Percentiles rank a stretch among this genome's conserved stretches.
Conservation (phyloP, 2,113 vertebrate genomes). For the Alligator mississippiensis region DNA sequence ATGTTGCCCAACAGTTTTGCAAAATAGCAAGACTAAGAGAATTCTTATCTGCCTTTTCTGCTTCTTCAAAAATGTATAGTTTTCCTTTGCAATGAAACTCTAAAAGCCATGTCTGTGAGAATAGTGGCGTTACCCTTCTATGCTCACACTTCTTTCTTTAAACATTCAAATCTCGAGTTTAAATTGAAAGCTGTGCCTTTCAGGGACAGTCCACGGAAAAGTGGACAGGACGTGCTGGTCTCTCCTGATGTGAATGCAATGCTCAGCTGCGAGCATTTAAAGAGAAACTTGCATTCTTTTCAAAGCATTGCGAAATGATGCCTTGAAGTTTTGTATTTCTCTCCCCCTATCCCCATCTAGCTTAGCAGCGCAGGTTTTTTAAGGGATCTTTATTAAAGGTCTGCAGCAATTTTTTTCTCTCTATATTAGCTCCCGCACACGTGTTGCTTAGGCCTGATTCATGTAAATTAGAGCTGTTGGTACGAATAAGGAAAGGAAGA, state of each 20-base stretch:
- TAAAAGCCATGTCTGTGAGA: neutral
- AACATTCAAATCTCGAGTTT: neutral
- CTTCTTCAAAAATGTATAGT: neutral
- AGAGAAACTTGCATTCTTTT: neutral
- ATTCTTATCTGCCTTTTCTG: neutral
- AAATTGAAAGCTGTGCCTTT: neutral
- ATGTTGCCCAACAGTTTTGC: neutral
- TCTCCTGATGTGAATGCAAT: fast-evolving
- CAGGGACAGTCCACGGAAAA: neutral
- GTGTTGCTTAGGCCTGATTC: neutral
- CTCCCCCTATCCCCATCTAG: neutral
- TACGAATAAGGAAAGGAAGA: neutral
- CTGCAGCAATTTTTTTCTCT: neutral
- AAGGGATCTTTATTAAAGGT: neutral
- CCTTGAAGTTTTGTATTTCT: neutral
- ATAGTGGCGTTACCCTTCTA: neutral
- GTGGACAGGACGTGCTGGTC: fast-evolving
- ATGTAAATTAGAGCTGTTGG: fast-evolving
- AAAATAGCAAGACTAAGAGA: neutral
- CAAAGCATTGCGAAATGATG: neutral
- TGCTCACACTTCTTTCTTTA: no score
- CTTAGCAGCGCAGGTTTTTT: neutral
- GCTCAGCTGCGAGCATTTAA: fast-evolving
- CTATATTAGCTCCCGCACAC: neutral
- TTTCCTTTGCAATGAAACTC: neutral